Conservation (phyloP, 2,888 invertebrate species). For the Anodontia alba region DNA sequence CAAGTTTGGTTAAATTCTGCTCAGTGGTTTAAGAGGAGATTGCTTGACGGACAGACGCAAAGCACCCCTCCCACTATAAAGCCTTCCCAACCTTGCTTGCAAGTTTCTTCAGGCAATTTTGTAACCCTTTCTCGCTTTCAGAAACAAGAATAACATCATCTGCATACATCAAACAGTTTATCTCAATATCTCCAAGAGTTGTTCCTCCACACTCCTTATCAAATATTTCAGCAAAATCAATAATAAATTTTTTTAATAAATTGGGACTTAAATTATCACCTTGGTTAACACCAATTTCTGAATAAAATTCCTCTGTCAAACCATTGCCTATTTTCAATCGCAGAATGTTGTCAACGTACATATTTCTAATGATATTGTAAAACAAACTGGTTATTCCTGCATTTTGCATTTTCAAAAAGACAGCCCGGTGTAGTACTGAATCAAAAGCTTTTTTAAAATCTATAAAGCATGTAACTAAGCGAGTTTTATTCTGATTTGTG, state of each 20-base stretch:
- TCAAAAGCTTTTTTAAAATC: slow-evolving; percentile 16
- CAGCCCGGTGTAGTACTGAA: not conserved
- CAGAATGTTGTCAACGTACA: not conserved
- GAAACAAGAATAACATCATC: slow-evolving; percentile 8
- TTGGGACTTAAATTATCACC: slow-evolving; percentile 19
- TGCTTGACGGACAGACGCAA: too few species aligned
- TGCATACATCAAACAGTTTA: not conserved
- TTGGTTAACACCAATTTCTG: slow-evolving; percentile 13
- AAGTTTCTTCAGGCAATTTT: not conserved
- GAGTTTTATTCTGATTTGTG: not conserved
- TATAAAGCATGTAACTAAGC: not conserved
- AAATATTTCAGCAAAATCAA: slow-evolving; percentile 3
- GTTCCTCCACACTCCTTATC: not conserved
- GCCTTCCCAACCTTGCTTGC: not conserved
- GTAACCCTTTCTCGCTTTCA: not conserved
- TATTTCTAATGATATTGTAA: not conserved
- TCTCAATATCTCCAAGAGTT: not conserved
- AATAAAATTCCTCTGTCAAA: slow-evolving; percentile 3
- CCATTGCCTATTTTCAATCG: not conserved
- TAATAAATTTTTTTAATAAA: slow-evolving; percentile 16
- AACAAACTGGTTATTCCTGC: not conserved
- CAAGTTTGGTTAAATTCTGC: too few species aligned
- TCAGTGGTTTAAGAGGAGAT: too few species aligned
- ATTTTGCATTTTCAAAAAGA: not conserved
- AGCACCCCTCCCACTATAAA: too few species aligned